phyloP scores from a whole-genome alignment of 2,113 vertebrate genomes.

The Anguilla rostrata region DNA sequence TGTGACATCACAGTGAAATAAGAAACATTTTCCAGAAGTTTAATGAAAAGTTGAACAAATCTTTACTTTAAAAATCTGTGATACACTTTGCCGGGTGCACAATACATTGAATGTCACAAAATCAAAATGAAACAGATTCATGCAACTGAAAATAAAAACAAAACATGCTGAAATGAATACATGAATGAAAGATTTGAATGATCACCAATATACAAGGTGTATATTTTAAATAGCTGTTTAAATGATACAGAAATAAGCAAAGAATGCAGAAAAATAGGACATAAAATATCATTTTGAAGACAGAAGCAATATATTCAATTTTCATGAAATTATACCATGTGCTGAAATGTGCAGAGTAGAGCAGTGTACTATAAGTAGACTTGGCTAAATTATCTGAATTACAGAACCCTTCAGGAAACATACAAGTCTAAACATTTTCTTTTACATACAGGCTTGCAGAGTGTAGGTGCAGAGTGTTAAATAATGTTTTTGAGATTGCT shows the following conservation, averaged over 20 bases:
- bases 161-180: slow-evolving; percentile 33
- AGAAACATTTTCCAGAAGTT: slow-evolving; percentile 20
- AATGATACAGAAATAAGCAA: background rate
- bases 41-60: slow-evolving; percentile 29
- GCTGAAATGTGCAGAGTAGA: background rate
- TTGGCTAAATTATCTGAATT: background rate
- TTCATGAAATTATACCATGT: background rate
- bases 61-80: slow-evolving; percentile 50
- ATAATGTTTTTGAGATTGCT: background rate
- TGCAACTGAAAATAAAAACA: slow-evolving; percentile 29
- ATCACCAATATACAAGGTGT: slow-evolving; percentile 23
- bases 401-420: background rate
- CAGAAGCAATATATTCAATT: background rate
- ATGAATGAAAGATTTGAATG: slow-evolving; percentile 18
- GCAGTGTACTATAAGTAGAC: background rate
- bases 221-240: slow-evolving; percentile 13
- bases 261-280: background rate
- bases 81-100: slow-evolving; percentile 36
- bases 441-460: background rate
- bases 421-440: background rate
- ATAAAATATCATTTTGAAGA: slow-evolving; percentile 3
- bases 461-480: background rate
- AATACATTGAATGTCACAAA: slow-evolving; percentile 30
- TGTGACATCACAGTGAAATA: background rate
- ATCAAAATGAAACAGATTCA: slow-evolving; percentile 30